A percentile compares a stretch with the other conserved stretches of the same genome.
Evolutionary conservation across 2,113 vertebrate species (phyloP).

Genomic region (Eublepharis macularius): DNA sequence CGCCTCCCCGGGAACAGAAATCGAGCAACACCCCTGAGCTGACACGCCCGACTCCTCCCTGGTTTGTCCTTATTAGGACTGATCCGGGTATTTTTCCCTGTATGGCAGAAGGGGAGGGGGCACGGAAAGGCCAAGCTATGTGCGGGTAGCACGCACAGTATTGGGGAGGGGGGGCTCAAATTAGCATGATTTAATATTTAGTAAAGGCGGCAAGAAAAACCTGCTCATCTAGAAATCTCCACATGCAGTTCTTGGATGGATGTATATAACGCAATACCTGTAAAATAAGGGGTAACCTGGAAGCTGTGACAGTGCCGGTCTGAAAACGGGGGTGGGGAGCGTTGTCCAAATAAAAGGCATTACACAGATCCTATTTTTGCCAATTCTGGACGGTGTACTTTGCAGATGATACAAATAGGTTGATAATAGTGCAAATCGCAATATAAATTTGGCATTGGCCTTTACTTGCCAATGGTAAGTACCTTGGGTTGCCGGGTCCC

Average conservation of each 20-base stretch:
- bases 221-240: neutral
- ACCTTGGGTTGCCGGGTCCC: no score
- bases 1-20: neutral
- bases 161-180: neutral
- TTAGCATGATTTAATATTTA: neutral
- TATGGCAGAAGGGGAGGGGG: neutral
- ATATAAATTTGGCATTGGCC: no score
- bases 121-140: no score
- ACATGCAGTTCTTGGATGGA: neutral
- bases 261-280: neutral
- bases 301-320: no score
- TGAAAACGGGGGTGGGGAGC: no score
- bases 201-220: neutral
- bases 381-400: no score
- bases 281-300: neutral
- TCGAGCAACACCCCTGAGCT: neutral
- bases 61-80: slow-evolving; percentile 35
- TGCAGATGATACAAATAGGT: no score
- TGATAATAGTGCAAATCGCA: no score
- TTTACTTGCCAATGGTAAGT: no score
- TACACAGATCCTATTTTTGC: no score
- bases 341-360: no score
- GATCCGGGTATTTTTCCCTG: neutral
- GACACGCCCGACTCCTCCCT: neutral
- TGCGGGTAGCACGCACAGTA: neutral